A percentile compares a stretch with the other conserved stretches of the same genome.
These are phyloP conservation scores for Thaumatotibia leucotreta DNA, from an alignment of 1,140 invertebrate species.

Conservation along the genomic window DNA sequence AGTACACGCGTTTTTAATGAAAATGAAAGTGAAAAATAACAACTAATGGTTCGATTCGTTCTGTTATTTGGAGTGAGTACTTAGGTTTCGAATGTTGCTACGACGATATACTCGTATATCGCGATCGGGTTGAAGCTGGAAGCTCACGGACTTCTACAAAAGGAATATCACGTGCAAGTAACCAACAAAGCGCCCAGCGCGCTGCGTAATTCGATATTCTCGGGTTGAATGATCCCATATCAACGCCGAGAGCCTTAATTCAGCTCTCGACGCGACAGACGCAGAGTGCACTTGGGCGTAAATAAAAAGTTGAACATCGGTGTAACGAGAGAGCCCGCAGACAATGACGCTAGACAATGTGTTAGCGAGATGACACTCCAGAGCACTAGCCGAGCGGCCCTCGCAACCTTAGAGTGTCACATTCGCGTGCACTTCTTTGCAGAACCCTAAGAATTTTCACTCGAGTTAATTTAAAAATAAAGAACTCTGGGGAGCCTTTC, in stretches of 20 bases:
- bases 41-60: not conserved
- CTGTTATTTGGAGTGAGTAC: conserved; percentile 8
- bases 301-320: conserved; percentile 72
- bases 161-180: conserved; percentile 67
- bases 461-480: conserved; percentile 14
- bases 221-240: conserved; percentile 76
- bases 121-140: not conserved
- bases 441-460: conserved; percentile 19
- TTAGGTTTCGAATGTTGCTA: not conserved
- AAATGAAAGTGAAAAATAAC: conserved; percentile 12
- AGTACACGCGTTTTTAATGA: not conserved
- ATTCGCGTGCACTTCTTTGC: conserved; percentile 24
- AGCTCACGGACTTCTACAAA: conserved; percentile 33
- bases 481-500: conserved; percentile 9
- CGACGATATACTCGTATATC: conserved; percentile 6
- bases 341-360: conserved; percentile 71
- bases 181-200: conserved; percentile 65
- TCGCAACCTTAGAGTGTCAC: conserved; percentile 36
- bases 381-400: conserved; percentile 44
- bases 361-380: conserved; percentile 64
- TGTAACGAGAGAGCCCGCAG: conserved; percentile 58
- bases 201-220: conserved; percentile 70
- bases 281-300: conserved; percentile 70
- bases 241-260: conserved; percentile 70
- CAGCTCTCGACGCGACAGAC: conserved; percentile 66